Base-by-base conservation (phyloP, 2,888 invertebrate genomes). In the Rhagonycha lutea region DNA sequence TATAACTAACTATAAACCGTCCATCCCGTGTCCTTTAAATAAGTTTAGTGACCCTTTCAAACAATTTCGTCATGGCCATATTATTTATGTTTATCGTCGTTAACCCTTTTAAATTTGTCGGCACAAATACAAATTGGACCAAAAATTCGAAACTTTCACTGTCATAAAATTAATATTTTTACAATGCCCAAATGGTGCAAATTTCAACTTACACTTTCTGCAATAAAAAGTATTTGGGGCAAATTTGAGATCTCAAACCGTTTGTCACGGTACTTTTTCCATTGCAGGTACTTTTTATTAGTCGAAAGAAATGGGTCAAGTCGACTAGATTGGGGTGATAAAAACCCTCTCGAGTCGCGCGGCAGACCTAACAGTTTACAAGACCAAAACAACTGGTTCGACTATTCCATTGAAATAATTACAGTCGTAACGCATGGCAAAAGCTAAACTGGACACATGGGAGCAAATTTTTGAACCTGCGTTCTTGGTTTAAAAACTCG, bases 1-100 rank as follows among this genome's bases (percentile, higher is more conserved):
- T 18, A 18, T 18, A 18, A 18, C n/a, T 47, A 47, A 47, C 47
- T 28, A 78, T 79, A 76, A 78, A 75, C 47, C 77, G 77, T 77
- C 74, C 74, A 76, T 68, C 76, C 73, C 71, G 73, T 65, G 63
- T 65, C 79, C 77, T 79, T 74, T 65, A 75, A 72, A 73, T 67
- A 70, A 61, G 79, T 81, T 79, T 79, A 73, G 26, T 78, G 76
- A 78, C 75, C 78, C 73, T 47, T 68, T 74, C 74, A n/a, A 65
- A 65, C n/a, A 24, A 14, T 47, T 69, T 61, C 63, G 61, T n/a
- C 69, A 65, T 70, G 26, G 65, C 70, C 60, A 65, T 65, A 70
- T 74, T 74, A 74, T 74, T 69, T 47, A 60, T 23, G 14, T 68
- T 29, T 28, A 14, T 12, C 72, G 61, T 63, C 62, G 14, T 60